These are phyloP conservation scores for Andrena cerasifolii DNA, from an alignment of 1,140 invertebrate species.

Conservation along the genomic window DNA sequence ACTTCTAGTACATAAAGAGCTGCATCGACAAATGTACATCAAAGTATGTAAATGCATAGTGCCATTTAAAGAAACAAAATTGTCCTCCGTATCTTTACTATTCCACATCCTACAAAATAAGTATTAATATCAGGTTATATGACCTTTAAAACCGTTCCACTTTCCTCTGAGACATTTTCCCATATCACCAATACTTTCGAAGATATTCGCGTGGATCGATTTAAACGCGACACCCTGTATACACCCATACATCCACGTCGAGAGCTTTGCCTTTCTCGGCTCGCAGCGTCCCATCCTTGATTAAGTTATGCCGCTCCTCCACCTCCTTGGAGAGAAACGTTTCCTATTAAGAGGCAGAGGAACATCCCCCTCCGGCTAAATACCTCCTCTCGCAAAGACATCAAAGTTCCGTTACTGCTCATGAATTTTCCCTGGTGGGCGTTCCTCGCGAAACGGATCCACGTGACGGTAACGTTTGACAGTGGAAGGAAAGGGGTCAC, in stretches of 20 bases:
- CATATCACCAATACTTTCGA: too few species aligned
- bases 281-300: slow-evolving; percentile 72
- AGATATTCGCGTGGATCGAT: too few species aligned
- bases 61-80: too few species aligned
- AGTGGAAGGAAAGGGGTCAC: slow-evolving; percentile 29
- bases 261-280: slow-evolving; percentile 68
- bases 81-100: too few species aligned
- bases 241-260: background rate
- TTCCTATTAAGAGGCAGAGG: slow-evolving; percentile 76
- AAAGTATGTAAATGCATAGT: too few species aligned
- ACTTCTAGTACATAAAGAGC: too few species aligned
- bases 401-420: slow-evolving; percentile 74
- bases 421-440: slow-evolving; percentile 63
- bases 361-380: slow-evolving; percentile 70
- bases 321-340: slow-evolving; percentile 72
- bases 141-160: too few species aligned
- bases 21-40: too few species aligned
- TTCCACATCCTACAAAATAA: too few species aligned
- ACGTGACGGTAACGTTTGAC: slow-evolving; percentile 56
- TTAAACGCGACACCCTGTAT: too few species aligned
- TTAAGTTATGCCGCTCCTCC: slow-evolving; percentile 75
- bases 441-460: slow-evolving; percentile 58
- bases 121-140: too few species aligned
- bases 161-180: too few species aligned
- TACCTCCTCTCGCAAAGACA: slow-evolving; percentile 68